A percentile compares a stretch with the other conserved stretches of the same genome.
Conservation (phyloP, 2,888 invertebrate species). For the Oegoconia quadripuncta region DNA sequence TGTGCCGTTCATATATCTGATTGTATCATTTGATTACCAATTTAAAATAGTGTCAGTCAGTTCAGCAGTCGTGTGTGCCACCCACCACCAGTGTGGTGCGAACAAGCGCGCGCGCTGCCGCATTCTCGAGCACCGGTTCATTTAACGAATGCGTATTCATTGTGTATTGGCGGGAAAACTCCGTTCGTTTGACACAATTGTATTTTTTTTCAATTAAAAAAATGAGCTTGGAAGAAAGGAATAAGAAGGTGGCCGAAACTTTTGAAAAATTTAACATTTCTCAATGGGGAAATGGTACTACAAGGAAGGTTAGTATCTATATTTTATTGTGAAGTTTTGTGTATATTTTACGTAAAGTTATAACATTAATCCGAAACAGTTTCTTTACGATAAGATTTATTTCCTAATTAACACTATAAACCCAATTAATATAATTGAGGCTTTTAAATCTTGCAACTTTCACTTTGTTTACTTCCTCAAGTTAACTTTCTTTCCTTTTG, state of each 20-base stretch:
- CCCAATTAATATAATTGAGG: no score
- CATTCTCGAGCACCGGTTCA: constrained; percentile 35
- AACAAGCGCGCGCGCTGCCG: constrained; percentile 52
- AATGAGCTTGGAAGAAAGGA: constrained; percentile 69
- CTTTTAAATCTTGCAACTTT: neutral
- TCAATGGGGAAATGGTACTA: constrained; percentile 57
- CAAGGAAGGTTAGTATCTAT: constrained; percentile 45
- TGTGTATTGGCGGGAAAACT: constrained; percentile 56
- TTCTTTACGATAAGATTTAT: no score
- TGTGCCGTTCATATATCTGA: no score
- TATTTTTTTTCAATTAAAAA: constrained; percentile 27
- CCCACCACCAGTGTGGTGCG: constrained; percentile 45
- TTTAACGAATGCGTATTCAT: constrained; percentile 35
- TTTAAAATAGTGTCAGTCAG: constrained; percentile 41
- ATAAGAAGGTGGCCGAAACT: constrained; percentile 65
- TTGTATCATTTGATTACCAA: constrained; percentile 36
- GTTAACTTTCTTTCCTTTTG: no score
- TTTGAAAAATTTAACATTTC: constrained; percentile 68
- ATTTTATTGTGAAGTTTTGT: constrained; percentile 2
- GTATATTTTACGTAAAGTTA: neutral
- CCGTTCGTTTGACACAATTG: constrained; percentile 24
- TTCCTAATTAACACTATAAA: no score
- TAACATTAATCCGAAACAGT: neutral
- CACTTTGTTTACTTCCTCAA: no score
- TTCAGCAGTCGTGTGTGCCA: neutral